A percentile compares a stretch with the other conserved stretches of the same genome.
These are phyloP conservation scores for Apotomis betuletana DNA, from an alignment of 2,888 invertebrate genomes.

Conservation along the genomic window DNA sequence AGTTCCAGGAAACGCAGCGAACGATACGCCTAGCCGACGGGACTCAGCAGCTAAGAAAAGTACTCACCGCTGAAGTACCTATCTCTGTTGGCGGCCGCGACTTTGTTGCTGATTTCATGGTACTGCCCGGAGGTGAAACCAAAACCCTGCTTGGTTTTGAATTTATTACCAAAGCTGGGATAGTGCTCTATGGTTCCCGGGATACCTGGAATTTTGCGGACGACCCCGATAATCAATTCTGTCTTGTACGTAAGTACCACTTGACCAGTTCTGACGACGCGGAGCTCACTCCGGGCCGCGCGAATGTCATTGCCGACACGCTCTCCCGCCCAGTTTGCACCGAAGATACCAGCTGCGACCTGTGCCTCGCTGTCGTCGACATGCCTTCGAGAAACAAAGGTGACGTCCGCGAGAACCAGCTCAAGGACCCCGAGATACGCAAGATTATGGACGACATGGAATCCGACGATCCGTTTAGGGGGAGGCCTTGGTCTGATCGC, in stretches of 20 bases:
- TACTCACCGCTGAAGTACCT: conserved; percentile 1
- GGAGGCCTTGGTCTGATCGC: too few relatives aligned
- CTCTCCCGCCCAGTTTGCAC: too few relatives aligned
- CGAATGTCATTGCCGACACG: too few relatives aligned
- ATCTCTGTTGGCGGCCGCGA: not conserved
- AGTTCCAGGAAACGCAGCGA: not conserved
- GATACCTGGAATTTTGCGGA: not conserved
- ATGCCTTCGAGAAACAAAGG: too few relatives aligned
- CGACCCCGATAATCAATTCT: not conserved
- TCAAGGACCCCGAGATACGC: too few relatives aligned
- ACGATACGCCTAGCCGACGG: conserved; percentile 14
- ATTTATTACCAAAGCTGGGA: not conserved
- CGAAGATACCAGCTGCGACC: too few relatives aligned
- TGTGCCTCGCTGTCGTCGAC: too few relatives aligned
- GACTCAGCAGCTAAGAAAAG: not conserved
- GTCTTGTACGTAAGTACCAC: conserved; percentile 6
- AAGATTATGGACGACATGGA: too few relatives aligned
- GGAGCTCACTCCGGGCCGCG: not conserved
- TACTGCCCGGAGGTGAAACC: conserved; percentile 11
- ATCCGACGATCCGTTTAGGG: too few relatives aligned
- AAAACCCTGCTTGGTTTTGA: conserved; percentile 6
- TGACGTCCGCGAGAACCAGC: too few relatives aligned
- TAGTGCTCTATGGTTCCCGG: not conserved
- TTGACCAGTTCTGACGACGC: not conserved
- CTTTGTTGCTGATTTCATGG: not conserved